A percentile compares a stretch with the other conserved stretches of the same genome.
Evolutionary conservation across 2,113 vertebrate genomes (phyloP).

Genomic region (Gallinago jamesoni): DNA sequence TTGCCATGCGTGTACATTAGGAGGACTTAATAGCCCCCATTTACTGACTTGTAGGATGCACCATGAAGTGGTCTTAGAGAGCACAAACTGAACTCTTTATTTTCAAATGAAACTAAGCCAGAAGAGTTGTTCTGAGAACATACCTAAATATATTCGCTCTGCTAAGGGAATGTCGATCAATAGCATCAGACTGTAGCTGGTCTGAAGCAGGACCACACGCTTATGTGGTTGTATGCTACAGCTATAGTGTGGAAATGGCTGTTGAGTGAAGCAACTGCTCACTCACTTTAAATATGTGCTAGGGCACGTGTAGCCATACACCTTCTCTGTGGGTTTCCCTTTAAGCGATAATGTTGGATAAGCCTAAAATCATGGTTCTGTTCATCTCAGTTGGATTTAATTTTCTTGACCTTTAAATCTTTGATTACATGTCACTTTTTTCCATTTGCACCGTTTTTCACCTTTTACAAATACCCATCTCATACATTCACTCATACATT

Average conservation of each 20-base stretch:
- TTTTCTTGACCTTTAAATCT: neutral
- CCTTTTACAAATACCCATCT: neutral
- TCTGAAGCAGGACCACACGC: neutral
- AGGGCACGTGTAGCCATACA: neutral
- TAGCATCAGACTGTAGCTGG: neutral
- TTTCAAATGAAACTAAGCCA: neutral
- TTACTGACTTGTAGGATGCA: neutral
- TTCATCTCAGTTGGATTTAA: neutral
- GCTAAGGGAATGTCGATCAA: neutral
- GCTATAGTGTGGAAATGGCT: neutral
- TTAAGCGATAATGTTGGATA: neutral
- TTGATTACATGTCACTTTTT: neutral
- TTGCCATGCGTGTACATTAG: neutral
- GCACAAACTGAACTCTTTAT: neutral
- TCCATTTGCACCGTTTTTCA: neutral
- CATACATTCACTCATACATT: neutral
- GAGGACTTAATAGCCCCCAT: neutral
- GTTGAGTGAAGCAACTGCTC: neutral
- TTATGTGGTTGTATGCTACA: neutral
- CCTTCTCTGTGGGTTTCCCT: neutral
- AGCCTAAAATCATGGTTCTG: neutral
- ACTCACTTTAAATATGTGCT: neutral
- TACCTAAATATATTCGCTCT: too few species aligned
- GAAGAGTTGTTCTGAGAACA: neutral
- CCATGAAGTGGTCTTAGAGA: neutral